Evolutionary conservation across 2,888 invertebrate genomes (phyloP).

Genomic region (Noctua comes): DNA sequence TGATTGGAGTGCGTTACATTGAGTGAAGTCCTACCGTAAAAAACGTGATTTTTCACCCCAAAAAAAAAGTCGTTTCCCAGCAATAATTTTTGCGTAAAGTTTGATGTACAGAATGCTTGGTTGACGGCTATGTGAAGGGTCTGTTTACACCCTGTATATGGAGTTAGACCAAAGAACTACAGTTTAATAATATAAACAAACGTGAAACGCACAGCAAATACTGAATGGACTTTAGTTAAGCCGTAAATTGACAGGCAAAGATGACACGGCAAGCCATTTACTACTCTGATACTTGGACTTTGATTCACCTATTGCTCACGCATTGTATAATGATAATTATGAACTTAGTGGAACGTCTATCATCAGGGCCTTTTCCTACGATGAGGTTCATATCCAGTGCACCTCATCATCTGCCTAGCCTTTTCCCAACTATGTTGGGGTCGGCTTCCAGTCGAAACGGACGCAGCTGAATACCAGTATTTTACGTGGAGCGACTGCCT

Average conservation of each 20-base stretch:
- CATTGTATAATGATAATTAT: background rate
- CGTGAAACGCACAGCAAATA: background rate
- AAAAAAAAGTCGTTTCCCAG: too few species aligned
- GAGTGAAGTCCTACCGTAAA: too few species aligned
- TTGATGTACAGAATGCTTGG: too few species aligned
- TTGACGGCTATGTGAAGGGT: too few species aligned
- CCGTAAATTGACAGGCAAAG: background rate
- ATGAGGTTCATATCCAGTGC: background rate
- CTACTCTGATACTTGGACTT: background rate
- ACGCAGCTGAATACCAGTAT: too few species aligned
- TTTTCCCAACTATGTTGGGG: too few species aligned
- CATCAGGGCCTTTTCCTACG: background rate
- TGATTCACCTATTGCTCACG: slow-evolving; percentile 9
- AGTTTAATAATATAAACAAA: background rate
- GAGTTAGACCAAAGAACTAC: background rate
- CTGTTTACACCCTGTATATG: too few species aligned
- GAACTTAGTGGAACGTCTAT: background rate
- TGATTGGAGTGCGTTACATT: too few species aligned
- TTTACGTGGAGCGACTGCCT: too few species aligned
- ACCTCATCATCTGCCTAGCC: background rate
- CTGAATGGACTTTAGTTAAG: slow-evolving; percentile 2
- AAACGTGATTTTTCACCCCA: too few species aligned
- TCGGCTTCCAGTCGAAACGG: too few species aligned
- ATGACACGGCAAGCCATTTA: background rate
- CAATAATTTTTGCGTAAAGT: too few species aligned